Base-by-base conservation (phyloP, 2,797 vertebrate genomes). In the Choloepus didactylus region DNA sequence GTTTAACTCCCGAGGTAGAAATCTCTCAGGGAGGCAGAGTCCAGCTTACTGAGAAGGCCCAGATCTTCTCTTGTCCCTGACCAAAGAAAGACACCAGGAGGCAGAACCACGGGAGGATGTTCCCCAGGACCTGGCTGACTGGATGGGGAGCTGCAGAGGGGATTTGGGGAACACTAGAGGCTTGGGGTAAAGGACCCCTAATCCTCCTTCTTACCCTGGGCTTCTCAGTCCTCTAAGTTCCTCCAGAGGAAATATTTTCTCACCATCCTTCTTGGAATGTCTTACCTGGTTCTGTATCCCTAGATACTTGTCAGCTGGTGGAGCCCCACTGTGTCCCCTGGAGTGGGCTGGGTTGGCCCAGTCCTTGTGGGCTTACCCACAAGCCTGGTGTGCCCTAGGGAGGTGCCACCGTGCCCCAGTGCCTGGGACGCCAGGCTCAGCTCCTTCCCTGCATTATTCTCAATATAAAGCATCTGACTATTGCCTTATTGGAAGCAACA, bases 91-190 rank as follows among this genome's bases (percentile, higher is more conserved):
- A 25, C 2, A 2, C 0, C 6, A 70, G 25, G 4, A 49, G 21
- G 14, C 16, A 35, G n/a, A 73, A 38, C 44, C 44, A 54, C 31
- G 3, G 1, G 0, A 0, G 12, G 23, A 6, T 5, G 25, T 0
- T 35, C 23, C 9, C 27, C 21, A 21, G 9, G 19, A 27, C 38
- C 75, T 27, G 25, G 25, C 23, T 29, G 21, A 18, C 60, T 29
- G 12, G 75, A 9, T 9, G 51, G 51, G 54, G 80, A 18, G 35
- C 14, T 56, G 49, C 29, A 9, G 23, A 72, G 41, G 67, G 59
- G 11, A 72, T 59, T 60, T 10, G 49, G 25, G 41, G 23, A 54
- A 10, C 38, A 69, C 14, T 5, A 56, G 59, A 8, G 80, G 25
- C 25, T 35, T 51, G 21, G 54, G 35, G 9, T 25, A 62, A 9